phyloP scores from a whole-genome alignment of 1,140 invertebrate species.

The Brachionus rotundiformis region DNA sequence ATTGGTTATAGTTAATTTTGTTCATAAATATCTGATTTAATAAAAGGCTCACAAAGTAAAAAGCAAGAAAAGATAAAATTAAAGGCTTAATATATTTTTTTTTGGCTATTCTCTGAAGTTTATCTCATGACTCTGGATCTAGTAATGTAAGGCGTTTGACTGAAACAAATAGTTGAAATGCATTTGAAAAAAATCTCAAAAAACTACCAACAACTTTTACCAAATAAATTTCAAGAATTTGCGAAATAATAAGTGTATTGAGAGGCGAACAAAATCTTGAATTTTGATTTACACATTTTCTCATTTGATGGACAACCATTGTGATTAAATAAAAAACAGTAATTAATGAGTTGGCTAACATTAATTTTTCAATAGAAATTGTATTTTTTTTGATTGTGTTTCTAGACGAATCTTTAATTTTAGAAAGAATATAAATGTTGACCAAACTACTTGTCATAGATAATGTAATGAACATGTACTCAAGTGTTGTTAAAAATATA shows the following conservation, averaged over 20 bases:
- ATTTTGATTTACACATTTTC: neutral
- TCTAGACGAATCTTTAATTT: neutral
- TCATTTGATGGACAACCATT: neutral
- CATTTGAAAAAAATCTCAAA: neutral
- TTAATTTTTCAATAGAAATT: neutral
- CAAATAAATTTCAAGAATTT: neutral
- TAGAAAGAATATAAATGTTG: neutral
- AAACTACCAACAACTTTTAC: neutral
- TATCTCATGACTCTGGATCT: neutral
- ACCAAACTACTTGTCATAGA: neutral
- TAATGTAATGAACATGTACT: neutral
- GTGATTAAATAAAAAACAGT: neutral
- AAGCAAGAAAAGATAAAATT: no score
- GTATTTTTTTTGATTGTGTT: neutral
- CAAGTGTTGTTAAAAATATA: neutral
- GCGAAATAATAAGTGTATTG: neutral
- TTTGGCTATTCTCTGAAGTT: no score
- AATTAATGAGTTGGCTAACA: neutral
- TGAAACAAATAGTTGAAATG: neutral
- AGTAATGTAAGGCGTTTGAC: neutral
- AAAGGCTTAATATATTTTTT: no score
- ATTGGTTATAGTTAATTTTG: no score
- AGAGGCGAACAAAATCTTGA: neutral
- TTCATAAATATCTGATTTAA: no score
- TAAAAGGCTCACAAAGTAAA: no score